Base-by-base conservation (phyloP, 2,113 vertebrate species). In the Argyrosomus japonicus region DNA sequence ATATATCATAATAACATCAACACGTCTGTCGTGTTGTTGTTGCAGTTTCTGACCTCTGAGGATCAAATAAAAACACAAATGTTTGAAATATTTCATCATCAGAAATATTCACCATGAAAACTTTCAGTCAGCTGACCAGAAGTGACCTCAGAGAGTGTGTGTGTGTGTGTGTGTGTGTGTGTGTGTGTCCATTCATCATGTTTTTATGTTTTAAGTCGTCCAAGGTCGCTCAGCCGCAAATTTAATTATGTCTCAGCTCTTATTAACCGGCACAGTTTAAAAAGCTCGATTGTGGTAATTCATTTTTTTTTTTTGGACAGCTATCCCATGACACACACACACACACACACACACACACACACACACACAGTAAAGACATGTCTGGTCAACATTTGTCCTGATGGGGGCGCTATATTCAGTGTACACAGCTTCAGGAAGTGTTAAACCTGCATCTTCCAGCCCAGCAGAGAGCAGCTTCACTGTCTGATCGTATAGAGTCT, bases 241-340 rank as follows among this genome's bases (percentile, higher is more conserved):
- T 88, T 79, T 76, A 85, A 88, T 88, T 85, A 88, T 47, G 68
- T 76, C 82, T 82, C 75, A 43, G 75, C 3, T 85, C 70, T 85
- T 85, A 85, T 85, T 88, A 85, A 70, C 29, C n/a, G 63, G 69
- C 63, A 64, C 81, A 18, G 77, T 88, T 84, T 71, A 74, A 82
- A 72, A 76, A 75, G 29, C 69, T 67, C 53, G 47, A 51, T n/a
- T 15, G 13, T 18, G 15, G 69, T 71, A 61, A 88, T 84, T 78
- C 60, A 85, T 58, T 58, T 36, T 36, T 78, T n/a, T n/a, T 45
- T 51, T 77, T 25, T 54, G 32, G 75, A 75, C 79, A 79, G 63
- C 40, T 27, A 12, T 50, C 17, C 21, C 54, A 51, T 25, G 19
- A 56, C 73, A 76, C 58, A 23, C 11, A 32, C 32, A 32, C 32